A percentile compares a stretch with the other conserved stretches of the same genome.
Conservation (phyloP, 2,888 invertebrate species). For the Cryptus armator region DNA sequence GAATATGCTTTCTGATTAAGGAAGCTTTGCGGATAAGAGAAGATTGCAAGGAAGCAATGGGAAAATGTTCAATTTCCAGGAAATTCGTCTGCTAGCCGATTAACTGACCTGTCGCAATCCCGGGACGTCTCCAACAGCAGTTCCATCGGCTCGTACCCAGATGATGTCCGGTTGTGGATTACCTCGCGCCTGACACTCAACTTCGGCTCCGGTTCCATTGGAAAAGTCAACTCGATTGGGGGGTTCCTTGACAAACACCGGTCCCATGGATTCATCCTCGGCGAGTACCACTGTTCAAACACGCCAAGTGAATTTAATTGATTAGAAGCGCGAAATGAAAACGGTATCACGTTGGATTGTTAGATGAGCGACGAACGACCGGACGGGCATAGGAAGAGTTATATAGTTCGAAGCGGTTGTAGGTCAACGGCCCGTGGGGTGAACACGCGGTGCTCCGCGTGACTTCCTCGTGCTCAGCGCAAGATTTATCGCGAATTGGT, state of each 20-base stretch:
- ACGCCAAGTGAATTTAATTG: slow-evolving; percentile 48
- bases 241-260: slow-evolving; percentile 96
- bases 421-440: slow-evolving; percentile 42
- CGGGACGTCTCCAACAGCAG: slow-evolving; percentile 96
- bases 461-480: slow-evolving; percentile 10
- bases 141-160: slow-evolving; percentile 96
- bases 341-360: neutral
- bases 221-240: slow-evolving; percentile 97
- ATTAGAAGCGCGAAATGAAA: slow-evolving; percentile 46
- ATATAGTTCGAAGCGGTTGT: slow-evolving; percentile 13
- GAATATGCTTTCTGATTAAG: no score
- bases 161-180: slow-evolving; percentile 96
- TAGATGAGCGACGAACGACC: slow-evolving; percentile 16
- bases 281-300: slow-evolving; percentile 80
- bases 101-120: slow-evolving; percentile 91
- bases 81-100: neutral
- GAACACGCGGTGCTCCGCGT: slow-evolving; percentile 5
- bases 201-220: slow-evolving; percentile 96
- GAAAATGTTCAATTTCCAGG: neutral
- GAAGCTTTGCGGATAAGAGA: no score
- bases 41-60: neutral
- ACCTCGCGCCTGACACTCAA: slow-evolving; percentile 96
- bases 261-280: slow-evolving; percentile 94
- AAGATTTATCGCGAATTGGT: slow-evolving; percentile 43
- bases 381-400: slow-evolving; percentile 1